Conservation (phyloP, 2,888 invertebrate genomes). For the Spicauda simplicius region DNA sequence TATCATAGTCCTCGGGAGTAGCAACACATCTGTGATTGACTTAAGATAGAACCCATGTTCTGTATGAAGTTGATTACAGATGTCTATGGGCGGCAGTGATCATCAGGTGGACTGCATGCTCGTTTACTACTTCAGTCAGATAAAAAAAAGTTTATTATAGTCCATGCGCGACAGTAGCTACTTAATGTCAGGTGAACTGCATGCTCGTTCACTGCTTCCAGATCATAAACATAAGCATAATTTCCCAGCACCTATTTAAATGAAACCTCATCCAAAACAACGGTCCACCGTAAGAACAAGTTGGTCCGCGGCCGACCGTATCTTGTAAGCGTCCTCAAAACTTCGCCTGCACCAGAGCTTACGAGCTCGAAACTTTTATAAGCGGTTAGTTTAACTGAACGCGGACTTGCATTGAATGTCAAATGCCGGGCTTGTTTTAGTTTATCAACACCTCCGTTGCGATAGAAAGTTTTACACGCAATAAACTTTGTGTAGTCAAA, state of each 20-base stretch:
- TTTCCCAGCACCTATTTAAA: not conserved
- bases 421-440: not conserved
- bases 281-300: not conserved
- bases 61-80: too few species aligned
- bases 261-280: not conserved
- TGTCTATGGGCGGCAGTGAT: too few species aligned
- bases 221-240: too few species aligned
- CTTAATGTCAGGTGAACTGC: too few species aligned
- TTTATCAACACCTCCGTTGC: not conserved
- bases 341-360: constrained; percentile 4
- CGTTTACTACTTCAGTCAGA: too few species aligned
- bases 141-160: too few species aligned
- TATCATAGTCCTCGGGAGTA: too few species aligned
- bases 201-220: too few species aligned
- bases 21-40: too few species aligned
- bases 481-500: not conserved
- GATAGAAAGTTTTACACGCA: not conserved
- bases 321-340: constrained; percentile 2
- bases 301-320: not conserved
- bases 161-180: too few species aligned
- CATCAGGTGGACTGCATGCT: too few species aligned
- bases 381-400: not conserved
- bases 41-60: too few species aligned
- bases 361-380: constrained; percentile 9
- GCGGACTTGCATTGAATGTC: constrained; percentile 3